Conservation (phyloP, 2,797 vertebrate genomes). For the Pseudotriccus pelzelni region DNA sequence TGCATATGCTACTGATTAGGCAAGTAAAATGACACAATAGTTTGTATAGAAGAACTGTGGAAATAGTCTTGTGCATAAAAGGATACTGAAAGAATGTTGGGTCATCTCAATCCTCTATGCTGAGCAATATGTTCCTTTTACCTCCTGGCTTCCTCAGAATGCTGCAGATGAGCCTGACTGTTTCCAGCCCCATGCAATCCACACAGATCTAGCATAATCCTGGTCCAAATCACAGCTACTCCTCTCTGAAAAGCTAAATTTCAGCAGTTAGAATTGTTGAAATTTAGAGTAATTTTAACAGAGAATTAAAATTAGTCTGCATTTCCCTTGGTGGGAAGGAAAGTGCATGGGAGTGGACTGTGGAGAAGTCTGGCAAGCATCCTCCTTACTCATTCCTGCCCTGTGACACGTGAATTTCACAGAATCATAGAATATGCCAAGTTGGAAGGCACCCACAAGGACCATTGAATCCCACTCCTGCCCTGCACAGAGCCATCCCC, state of each 20-base stretch:
- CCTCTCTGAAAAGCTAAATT: not conserved
- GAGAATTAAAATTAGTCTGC: not conserved
- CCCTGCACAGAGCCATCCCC: too few species aligned
- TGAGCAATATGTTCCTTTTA: not conserved
- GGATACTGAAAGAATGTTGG: not conserved
- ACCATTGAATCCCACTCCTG: not conserved
- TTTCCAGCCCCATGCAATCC: not conserved
- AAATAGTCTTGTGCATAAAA: not conserved
- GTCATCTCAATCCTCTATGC: not conserved
- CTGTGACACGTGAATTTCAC: not conserved
- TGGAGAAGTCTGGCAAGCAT: not conserved
- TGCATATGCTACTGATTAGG: not conserved
- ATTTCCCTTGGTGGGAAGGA: not conserved
- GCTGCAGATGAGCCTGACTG: not conserved
- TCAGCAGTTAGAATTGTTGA: not conserved
- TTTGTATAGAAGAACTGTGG: not conserved
- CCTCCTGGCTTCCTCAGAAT: not conserved
- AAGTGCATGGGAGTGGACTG: not conserved
- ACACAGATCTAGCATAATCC: not conserved
- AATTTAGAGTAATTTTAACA: not conserved
- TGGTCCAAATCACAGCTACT: not conserved
- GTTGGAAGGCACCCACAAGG: not conserved
- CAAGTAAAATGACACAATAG: not conserved
- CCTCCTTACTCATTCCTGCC: not conserved
- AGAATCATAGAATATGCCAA: not conserved